Evolutionary conservation across 2,888 invertebrate species (phyloP), one percentile per base, ranked within the genome.

Genomic region (Osmoderma eremita): DNA sequence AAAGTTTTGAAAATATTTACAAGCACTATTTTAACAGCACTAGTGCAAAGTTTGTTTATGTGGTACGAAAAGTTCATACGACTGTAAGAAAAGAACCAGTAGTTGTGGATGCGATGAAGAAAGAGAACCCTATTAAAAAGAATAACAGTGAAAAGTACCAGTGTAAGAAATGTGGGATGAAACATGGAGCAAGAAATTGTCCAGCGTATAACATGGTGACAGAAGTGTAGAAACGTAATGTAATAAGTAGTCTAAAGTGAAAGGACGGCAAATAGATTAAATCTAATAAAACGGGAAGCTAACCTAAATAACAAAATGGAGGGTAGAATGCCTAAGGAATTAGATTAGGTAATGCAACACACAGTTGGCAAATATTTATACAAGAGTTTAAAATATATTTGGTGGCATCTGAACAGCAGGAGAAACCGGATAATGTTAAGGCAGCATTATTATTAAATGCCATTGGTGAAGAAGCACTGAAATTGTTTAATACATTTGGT

Each of bases 371-470:
- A 41, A 68, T 69, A 63, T 75, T 71, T 70, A 65, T 61, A 20
- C 73, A 74, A 65, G 67, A 68, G 20, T 75, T 74, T 50, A 67
- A 71, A 18, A 45, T 75, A 41, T 76, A 71, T 58, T 13, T 74
- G 10, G 51, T 65, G 45, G 75, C 75, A 10, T 68, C 72, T 18
- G 75, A 72, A 15, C 63, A 70, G 2, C 64, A 70, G 10, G n/a
- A 48, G 13, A 74, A 71, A 61, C 4, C 56, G 0, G 70, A 70
- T 5, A 71, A 68, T 10, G 70, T 72, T 12, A 70, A 73, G 56
- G 67, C 73, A 2, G 74, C 75, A 10, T 67, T 75, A 18, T 63
- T 74, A 3, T 17, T 58, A 10, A 58, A 58, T 30, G 15, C 20
- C 5, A 15, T 42, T 13, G 58, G 58, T 24, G 58, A 58, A 42